A percentile compares a stretch with the other conserved stretches of the same genome.
Evolutionary conservation across 2,797 vertebrate species (phyloP).

Genomic region (Columba guinea): DNA sequence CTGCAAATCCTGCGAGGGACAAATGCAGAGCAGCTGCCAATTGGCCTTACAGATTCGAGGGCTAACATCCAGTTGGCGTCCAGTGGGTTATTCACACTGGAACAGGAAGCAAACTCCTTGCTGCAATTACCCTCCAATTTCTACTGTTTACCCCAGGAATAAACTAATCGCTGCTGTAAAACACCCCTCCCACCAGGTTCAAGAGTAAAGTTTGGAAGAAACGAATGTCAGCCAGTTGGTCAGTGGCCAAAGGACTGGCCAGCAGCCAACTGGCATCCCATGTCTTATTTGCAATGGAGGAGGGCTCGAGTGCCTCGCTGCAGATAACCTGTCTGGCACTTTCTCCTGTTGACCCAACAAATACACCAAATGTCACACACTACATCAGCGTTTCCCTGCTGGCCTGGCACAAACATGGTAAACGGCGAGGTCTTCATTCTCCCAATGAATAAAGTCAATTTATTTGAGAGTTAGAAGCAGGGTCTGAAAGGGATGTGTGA

Average conservation of each 20-base stretch:
- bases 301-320: not conserved
- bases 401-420: not conserved
- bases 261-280: conserved; percentile 45
- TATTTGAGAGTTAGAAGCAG: not conserved
- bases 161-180: conserved; percentile 67
- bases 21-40: conserved; percentile 48
- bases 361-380: not conserved
- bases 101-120: conserved; percentile 63
- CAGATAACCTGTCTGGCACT: conserved; percentile 27
- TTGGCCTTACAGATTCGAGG: conserved; percentile 18
- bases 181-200: conserved; percentile 47
- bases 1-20: conserved; percentile 54
- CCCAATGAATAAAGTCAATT: not conserved
- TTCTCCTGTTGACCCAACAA: not conserved
- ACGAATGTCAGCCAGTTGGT: conserved; percentile 51
- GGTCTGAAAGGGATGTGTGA: not conserved
- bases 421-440: not conserved
- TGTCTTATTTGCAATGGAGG: not conserved
- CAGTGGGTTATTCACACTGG: conserved; percentile 38
- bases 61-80: conserved; percentile 67
- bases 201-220: conserved; percentile 55
- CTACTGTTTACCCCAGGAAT: conserved; percentile 72
- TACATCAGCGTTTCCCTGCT: not conserved
- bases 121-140: conserved; percentile 62
- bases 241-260: conserved; percentile 55